Evolutionary conservation across 2,888 invertebrate genomes (phyloP), one percentile per base, ranked within the genome.

Genomic region (Baccha elongata): DNA sequence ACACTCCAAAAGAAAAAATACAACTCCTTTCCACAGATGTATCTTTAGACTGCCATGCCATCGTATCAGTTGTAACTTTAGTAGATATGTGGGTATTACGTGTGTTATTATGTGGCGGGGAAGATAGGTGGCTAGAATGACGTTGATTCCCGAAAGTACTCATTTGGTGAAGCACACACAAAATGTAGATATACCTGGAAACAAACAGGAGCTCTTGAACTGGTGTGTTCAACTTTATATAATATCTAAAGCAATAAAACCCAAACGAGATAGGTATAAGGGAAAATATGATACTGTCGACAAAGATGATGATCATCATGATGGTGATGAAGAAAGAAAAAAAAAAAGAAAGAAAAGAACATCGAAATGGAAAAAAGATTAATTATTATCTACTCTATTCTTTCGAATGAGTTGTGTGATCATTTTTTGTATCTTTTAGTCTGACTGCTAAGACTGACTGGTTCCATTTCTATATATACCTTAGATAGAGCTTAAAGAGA

Each of bases 361-460:
- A 65, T 58, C 69, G 64, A 75, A 64, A 55, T 52, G 60, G 67
- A 68, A 53, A n/a, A 76, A 72, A 83, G 83, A 83, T 83, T 83
- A 83, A 78, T 83, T 83, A 83, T 83, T 83, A 83, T 83, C 83
- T 68, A 23, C 48, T 53, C 64, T 73, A 68, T 83, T 76, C 72
- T 64, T 29, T 42, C 48, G 58, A 64, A 60, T 52, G 46, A 76
- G 72, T 62, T 69, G 48, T 58, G 55, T 67, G 62, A 71, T 55
- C 71, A 50, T 78, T 58, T 68, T 26, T 29, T 42, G 5, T 17
- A 17, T 5, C 44, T 60, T 46, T 69, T 17, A 40, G 62, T 17
- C 32, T 53, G 52, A 32, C 52, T 32, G n/a, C n/a, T n/a, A n/a
- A n/a, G n/a, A 8, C 29, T 58, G 75, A 62, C 69, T 76, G 67